Percentiles rank a stretch among this genome's conserved stretches.
These are phyloP conservation scores for Actinia tenebrosa DNA, from an alignment of 64 coral and sea anemone species.

Conservation along the genomic window DNA sequence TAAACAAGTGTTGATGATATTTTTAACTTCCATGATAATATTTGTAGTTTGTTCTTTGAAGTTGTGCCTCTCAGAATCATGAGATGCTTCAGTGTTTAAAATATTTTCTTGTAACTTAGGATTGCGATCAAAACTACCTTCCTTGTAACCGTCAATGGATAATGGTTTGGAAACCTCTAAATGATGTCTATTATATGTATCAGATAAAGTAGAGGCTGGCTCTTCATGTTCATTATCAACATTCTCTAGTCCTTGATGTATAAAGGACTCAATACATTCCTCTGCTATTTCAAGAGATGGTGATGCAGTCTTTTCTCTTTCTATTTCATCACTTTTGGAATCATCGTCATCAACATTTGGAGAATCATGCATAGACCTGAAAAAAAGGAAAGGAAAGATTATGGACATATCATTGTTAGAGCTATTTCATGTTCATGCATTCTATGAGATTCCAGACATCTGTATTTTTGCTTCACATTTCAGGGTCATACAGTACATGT, in stretches of 20 bases:
- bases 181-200: background rate
- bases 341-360: background rate
- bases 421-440: too few species aligned
- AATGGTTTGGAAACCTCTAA: background rate
- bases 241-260: background rate
- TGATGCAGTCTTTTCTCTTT: background rate
- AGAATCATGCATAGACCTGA: background rate
- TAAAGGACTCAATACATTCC: constrained; percentile 13
- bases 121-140: background rate
- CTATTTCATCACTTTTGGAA: background rate
- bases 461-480: too few species aligned
- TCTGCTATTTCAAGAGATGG: background rate
- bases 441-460: too few species aligned
- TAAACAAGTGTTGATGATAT: background rate
- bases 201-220: background rate
- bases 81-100: background rate
- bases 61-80: background rate
- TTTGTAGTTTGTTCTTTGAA: background rate
- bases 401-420: too few species aligned
- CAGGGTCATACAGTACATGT: too few species aligned
- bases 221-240: constrained; percentile 1
- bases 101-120: background rate
- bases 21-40: background rate
- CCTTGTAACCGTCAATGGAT: background rate
- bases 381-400: background rate